These are phyloP conservation scores for Drosophila conformis DNA, from an alignment of 2,888 invertebrate species.

Conservation along the genomic window DNA sequence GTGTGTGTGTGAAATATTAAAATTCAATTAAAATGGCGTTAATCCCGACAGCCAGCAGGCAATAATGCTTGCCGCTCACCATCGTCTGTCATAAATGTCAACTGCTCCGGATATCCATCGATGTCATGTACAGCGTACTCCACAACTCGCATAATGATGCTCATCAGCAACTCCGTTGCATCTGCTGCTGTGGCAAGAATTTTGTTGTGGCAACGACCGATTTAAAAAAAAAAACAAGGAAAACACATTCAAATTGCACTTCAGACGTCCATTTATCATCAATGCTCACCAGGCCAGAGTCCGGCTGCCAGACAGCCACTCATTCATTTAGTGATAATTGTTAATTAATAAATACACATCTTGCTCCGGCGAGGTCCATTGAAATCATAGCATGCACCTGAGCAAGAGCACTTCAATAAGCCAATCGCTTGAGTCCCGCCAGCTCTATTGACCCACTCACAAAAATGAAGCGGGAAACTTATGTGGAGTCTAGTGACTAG, in stretches of 20 bases:
- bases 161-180: constrained; percentile 55
- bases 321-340: constrained; percentile 71
- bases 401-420: constrained; percentile 11
- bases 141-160: constrained; percentile 70
- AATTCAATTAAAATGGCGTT: constrained; percentile 83
- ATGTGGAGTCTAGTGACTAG: constrained; percentile 13
- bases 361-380: constrained; percentile 29
- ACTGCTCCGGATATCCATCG: constrained; percentile 66
- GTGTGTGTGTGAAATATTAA: constrained; percentile 79
- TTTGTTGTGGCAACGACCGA: constrained; percentile 56
- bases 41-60: constrained; percentile 71
- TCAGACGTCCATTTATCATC: constrained; percentile 75
- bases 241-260: constrained; percentile 74
- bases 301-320: constrained; percentile 16
- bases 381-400: constrained; percentile 13
- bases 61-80: constrained; percentile 44
- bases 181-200: background rate
- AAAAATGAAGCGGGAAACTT: background rate
- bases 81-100: constrained; percentile 80
- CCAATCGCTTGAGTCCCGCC: constrained; percentile 19
- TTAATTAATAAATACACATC: constrained; percentile 77
- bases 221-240: constrained; percentile 34
- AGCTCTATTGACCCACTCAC: constrained; percentile 62
- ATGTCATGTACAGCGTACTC: constrained; percentile 60
- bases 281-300: constrained; percentile 23